Percentiles rank a stretch among this genome's conserved stretches.
Evolutionary conservation across 2,113 vertebrate species (phyloP).

Genomic region (Scartelaos histophorus): DNA sequence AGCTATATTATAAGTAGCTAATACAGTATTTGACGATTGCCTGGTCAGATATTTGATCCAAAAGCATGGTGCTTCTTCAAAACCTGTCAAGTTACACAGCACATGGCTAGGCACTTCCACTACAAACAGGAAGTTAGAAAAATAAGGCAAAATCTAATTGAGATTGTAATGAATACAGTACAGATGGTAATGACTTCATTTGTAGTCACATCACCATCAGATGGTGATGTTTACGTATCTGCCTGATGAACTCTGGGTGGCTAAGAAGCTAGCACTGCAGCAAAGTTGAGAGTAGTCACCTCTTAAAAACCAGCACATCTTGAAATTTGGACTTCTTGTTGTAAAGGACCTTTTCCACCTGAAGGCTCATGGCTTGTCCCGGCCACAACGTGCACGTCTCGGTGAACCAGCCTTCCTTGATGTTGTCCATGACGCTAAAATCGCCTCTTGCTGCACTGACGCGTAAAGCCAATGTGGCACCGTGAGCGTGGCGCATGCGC

Average conservation of each 20-base stretch:
- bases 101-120: neutral
- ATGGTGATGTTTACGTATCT: neutral
- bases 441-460: slow-evolving; percentile 17
- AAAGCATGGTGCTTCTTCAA: neutral
- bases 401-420: slow-evolving; percentile 93
- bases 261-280: slow-evolving; percentile 43
- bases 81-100: neutral
- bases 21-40: neutral
- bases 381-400: slow-evolving; percentile 91
- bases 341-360: slow-evolving; percentile 90
- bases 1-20: neutral
- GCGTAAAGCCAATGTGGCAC: slow-evolving; percentile 42
- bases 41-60: neutral
- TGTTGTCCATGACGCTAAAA: slow-evolving; percentile 71
- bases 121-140: neutral
- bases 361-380: slow-evolving; percentile 90
- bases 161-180: neutral
- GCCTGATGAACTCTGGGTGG: neutral
- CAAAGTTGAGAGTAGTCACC: slow-evolving; percentile 72
- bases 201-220: neutral
- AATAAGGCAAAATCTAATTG: neutral
- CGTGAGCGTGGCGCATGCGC: slow-evolving; percentile 9
- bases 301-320: slow-evolving; percentile 93
- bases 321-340: slow-evolving; percentile 88
- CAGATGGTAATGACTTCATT: neutral